phyloP scores from a whole-genome alignment of 1,140 invertebrate genomes.

The Drosophila arawakana region DNA sequence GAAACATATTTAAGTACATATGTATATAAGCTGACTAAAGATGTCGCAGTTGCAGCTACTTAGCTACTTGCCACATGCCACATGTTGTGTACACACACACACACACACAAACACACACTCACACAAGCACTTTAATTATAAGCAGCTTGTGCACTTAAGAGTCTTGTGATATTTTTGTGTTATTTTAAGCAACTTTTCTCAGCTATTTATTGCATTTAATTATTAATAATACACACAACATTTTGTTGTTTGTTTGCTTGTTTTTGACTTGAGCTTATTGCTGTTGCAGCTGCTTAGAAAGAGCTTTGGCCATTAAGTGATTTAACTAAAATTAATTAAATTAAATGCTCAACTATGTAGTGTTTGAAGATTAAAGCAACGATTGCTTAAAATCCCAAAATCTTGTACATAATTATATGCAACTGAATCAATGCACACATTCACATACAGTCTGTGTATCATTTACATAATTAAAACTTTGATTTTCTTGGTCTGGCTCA shows the following conservation, averaged over 20 bases:
- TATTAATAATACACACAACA: conserved; percentile 2
- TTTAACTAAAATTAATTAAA: background rate
- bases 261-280: background rate
- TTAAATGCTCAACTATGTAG: background rate
- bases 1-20: conserved; percentile 3
- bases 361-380: background rate
- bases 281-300: background rate
- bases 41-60: conserved; percentile 5
- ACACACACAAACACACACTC: background rate
- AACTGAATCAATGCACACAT: background rate
- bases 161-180: conserved; percentile 1
- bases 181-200: background rate
- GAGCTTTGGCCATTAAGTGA: background rate
- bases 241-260: conserved; percentile 6
- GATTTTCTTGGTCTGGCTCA: background rate
- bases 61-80: conserved; percentile 11
- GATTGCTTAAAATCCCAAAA: background rate
- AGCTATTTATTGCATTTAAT: conserved; percentile 12
- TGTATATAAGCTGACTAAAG: background rate
- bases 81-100: conserved; percentile 7
- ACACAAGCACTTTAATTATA: conserved; percentile 10
- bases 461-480: conserved; percentile 21
- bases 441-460: conserved; percentile 20
- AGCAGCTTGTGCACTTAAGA: conserved; percentile 25
- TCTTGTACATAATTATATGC: background rate